Evolutionary conservation across 35 echinoderm and acorn worm genomes (phyloP), one percentile per base, ranked within the genome.

Genomic region (Diadema setosum): DNA sequence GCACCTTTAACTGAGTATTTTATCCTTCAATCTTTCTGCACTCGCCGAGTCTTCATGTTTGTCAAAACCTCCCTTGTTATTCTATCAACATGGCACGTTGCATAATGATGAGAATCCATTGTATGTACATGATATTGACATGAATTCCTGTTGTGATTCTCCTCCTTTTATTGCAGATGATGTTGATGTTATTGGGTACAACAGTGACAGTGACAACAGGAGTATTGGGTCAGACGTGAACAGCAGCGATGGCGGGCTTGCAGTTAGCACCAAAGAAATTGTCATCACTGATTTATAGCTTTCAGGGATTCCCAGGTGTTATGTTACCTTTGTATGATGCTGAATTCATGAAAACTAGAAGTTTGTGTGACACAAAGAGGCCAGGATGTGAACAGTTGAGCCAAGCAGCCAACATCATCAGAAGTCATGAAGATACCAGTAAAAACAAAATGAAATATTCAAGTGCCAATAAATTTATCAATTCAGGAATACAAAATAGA

Each of bases 181-280:
- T 61, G 88, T 97, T 48, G 95, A 97, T 67, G 91, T 97, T 58
- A 93, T 93, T 83, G 95, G 95, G 40, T 97, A 97, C 82, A 96
- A 96, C 45, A 96, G 94, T 33, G 95, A 97, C 84, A 97, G 95
- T 57, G 95, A 97, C 41, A 83, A 93, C 45, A 43, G 85, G 48
- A 93, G 88, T 46, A 89, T 88, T 18, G 83, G 25, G 36, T 93
- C 91, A 24, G 91, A 94, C 44, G 74, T 92, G 23, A 96, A 85
- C 41, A 88, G 85, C 35, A 92, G 89, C 42, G 94, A 96, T 40
- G 94, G 89, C 15, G 94, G 90, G 33, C 85, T 90, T 45, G 81
- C 60, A 52, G 88, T 90, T 48, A 70, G 58, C 59, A 83, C 88
- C 80, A 90, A 90, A 81, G 81, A 90, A 42, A 90, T 90, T 23